Evolutionary conservation across 2,113 vertebrate genomes (phyloP), one percentile per base, ranked within the genome.

Genomic region (Pteruthius melanotis): DNA sequence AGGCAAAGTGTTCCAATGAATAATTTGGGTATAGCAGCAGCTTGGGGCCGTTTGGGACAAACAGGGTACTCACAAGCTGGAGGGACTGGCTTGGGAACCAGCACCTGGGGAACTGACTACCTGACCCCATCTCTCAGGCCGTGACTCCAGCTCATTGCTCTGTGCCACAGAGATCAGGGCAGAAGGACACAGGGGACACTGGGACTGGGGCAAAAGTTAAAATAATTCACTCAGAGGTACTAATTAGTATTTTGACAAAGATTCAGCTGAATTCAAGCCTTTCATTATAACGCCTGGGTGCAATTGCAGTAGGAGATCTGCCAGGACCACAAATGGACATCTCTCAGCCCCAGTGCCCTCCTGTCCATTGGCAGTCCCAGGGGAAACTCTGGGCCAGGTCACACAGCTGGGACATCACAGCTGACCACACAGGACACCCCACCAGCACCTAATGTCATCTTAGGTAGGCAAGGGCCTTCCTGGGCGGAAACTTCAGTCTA

Each of bases 1-100:
- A 96, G 97, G 97, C 92, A 97, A 95, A 97, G 94, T 64, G 88
- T 97, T 97, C 78, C 80, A 81, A 35, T 90, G 85, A 96, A 96
- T 94, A 89, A 93, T 97, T 96, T 91, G 90, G 49, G 28, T 89
- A 61, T 76, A 1, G 4, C 28, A 93, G 37, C 68, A 35, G 22
- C 65, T 89, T 65, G 57, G 31, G 84, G 69, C 27, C 50, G 22
- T 72, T 57, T 68, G 40, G 49, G 92, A 72, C 4, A 6, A 82
- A 89, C 11, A 77, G 31, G 26, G 14, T 7, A 4, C 40, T 82
- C 27, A 35, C n/a, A 35, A 54, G 39, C 10, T 61, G 61, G 72
- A 93, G 68, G 40, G n/a, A 85, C 22, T 75, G 45, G 24, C n/a
- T 76, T 61, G 54, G 61, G 47, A 68, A 40, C 26, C 7, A 9